Evolutionary conservation across 2,113 vertebrate species (phyloP).

Genomic region (Emberiza fucata): DNA sequence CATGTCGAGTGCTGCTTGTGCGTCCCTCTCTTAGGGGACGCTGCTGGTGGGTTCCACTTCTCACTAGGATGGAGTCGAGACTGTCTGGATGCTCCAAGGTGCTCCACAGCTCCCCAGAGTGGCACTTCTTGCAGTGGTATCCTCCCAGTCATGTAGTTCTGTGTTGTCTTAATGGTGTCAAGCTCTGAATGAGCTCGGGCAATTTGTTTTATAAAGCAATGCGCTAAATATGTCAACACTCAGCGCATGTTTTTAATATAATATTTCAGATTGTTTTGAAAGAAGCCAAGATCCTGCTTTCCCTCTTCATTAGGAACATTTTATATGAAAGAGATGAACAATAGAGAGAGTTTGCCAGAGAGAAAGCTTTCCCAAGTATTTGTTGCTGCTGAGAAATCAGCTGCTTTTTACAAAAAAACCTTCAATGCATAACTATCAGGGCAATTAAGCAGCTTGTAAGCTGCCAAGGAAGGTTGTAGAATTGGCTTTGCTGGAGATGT

Average conservation of each 20-base stretch:
- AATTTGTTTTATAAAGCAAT: constrained; percentile 46
- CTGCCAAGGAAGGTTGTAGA: constrained; percentile 12
- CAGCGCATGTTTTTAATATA: constrained; percentile 29
- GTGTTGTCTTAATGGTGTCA: constrained; percentile 11
- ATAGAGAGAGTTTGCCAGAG: constrained; percentile 40
- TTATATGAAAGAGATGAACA: constrained; percentile 47
- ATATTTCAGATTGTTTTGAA: constrained; percentile 61
- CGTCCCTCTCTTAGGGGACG: neutral
- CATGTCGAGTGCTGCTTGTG: neutral
- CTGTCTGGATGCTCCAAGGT: neutral
- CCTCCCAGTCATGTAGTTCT: neutral
- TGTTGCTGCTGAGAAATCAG: constrained; percentile 43
- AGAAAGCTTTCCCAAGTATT: constrained; percentile 40
- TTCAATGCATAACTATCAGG: constrained; percentile 11
- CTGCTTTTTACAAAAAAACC: neutral
- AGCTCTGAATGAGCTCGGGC: constrained; percentile 9
- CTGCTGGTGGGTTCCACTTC: neutral
- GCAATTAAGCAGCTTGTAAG: neutral
- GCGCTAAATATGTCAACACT: constrained; percentile 54
- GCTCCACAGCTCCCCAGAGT: neutral
- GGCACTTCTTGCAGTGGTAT: neutral
- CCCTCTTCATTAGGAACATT: constrained; percentile 20
- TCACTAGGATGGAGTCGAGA: neutral
- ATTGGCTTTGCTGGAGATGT: neutral
- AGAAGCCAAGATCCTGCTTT: constrained; percentile 55